These are phyloP conservation scores for Arctopsyche grandis DNA, from an alignment of 1,140 invertebrate species.

Conservation along the genomic window DNA sequence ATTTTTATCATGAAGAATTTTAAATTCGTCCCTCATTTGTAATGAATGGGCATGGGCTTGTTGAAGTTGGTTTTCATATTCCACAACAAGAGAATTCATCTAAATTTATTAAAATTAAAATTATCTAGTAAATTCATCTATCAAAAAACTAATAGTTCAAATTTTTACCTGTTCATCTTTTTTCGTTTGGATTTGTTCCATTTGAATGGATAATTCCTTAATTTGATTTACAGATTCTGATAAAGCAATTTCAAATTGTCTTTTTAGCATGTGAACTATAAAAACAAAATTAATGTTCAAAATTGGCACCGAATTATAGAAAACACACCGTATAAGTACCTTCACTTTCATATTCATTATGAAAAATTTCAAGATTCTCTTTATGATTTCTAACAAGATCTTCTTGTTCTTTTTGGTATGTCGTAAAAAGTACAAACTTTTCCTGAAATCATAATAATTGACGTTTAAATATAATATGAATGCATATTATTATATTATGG, in stretches of 20 bases:
- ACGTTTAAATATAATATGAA: constrained; percentile 27
- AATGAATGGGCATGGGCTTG: constrained; percentile 57
- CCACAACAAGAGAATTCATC: constrained; percentile 62
- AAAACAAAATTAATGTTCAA: neutral
- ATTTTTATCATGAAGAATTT: constrained; percentile 56
- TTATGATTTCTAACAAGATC: constrained; percentile 19
- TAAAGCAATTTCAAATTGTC: constrained; percentile 31
- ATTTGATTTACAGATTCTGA: constrained; percentile 30
- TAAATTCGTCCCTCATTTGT: constrained; percentile 59
- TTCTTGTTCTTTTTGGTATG: constrained; percentile 20
- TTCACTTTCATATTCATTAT: constrained; percentile 35
- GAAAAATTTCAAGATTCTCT: constrained; percentile 4
- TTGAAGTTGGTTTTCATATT: constrained; percentile 65
- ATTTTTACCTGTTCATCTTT: constrained; percentile 46
- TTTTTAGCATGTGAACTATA: constrained; percentile 37
- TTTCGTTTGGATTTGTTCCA: constrained; percentile 28
- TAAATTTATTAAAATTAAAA: constrained; percentile 41
- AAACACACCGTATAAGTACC: constrained; percentile 21
- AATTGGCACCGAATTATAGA: constrained; percentile 14
- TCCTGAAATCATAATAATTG: constrained; percentile 36
- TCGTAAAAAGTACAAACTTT: constrained; percentile 13
- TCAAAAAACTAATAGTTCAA: too few species aligned
- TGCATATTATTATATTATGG: too few species aligned
- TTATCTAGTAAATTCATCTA: too few species aligned
- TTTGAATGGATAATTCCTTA: constrained; percentile 30